phyloP scores from a whole-genome alignment of 2,888 invertebrate genomes.

The Rhagonycha lutea region DNA sequence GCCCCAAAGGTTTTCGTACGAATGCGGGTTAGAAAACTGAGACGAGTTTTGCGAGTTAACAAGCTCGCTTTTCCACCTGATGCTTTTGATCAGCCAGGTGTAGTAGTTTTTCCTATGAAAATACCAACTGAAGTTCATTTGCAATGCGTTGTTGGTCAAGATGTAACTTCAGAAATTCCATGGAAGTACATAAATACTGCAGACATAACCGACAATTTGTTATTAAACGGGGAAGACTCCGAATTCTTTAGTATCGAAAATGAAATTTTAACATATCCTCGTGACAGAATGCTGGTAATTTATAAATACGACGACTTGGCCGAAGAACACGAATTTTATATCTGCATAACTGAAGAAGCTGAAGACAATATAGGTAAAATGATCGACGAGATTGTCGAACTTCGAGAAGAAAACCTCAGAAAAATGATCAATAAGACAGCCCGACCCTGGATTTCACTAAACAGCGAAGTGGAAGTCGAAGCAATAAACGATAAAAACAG shows the following conservation, averaged over 20 bases:
- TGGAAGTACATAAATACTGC: conserved; percentile 70
- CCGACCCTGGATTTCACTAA: conserved; percentile 64
- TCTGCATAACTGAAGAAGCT: conserved; percentile 65
- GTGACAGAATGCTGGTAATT: conserved; percentile 63
- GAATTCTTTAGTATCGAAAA: conserved; percentile 55
- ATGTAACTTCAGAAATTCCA: conserved; percentile 74
- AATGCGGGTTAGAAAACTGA: conserved; percentile 8
- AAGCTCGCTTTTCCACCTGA: background rate
- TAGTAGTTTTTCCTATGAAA: conserved; percentile 59
- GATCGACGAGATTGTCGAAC: conserved; percentile 62
- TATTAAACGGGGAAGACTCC: conserved; percentile 59
- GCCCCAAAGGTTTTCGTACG: background rate
- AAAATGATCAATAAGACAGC: conserved; percentile 39
- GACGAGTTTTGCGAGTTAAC: conserved; percentile 29
- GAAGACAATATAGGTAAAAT: conserved; percentile 58
- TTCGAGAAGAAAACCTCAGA: conserved; percentile 49
- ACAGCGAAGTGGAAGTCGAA: conserved; percentile 69
- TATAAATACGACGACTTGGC: conserved; percentile 67
- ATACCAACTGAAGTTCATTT: conserved; percentile 65
- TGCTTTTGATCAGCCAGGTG: conserved; percentile 61
- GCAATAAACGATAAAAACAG: conserved; percentile 56
- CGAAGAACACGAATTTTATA: conserved; percentile 69
- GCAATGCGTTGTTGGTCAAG: conserved; percentile 67
- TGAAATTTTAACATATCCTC: conserved; percentile 51
- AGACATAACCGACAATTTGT: conserved; percentile 65